A percentile compares a stretch with the other conserved stretches of the same genome.
Evolutionary conservation across 30 jellyfish, hydroid and myxozoan genomes (phyloP).

Genomic region (Hydra vulgaris): DNA sequence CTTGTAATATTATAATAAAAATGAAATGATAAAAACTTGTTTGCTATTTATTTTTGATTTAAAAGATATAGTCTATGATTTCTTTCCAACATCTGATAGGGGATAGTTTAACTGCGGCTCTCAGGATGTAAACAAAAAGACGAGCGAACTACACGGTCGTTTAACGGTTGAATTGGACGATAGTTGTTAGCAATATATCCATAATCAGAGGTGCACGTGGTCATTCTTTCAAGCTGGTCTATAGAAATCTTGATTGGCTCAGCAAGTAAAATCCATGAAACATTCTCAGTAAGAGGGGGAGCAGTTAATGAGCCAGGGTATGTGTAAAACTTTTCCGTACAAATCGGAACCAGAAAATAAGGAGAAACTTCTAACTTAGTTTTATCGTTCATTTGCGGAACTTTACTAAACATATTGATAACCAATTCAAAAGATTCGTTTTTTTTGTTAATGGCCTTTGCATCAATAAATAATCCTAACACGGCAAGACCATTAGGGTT

Average conservation of each 20-base stretch:
- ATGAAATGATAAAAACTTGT: too few species aligned
- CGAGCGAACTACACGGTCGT: constrained; percentile 48
- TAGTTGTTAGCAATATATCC: constrained; percentile 49
- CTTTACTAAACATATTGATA: constrained; percentile 21
- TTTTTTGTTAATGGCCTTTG: constrained; percentile 23
- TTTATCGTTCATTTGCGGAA: constrained; percentile 37
- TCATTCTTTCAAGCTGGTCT: constrained; percentile 41
- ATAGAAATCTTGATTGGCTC: constrained; percentile 50
- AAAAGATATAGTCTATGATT: too few species aligned
- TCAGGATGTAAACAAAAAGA: too few species aligned
- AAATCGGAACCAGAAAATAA: constrained; percentile 51
- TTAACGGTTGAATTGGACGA: constrained; percentile 62
- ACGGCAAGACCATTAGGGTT: constrained; percentile 80
- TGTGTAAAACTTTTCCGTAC: constrained; percentile 49
- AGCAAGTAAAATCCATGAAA: constrained; percentile 74
- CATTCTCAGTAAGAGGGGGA: constrained; percentile 84
- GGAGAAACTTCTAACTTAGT: constrained; percentile 47
- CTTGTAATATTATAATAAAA: too few species aligned
- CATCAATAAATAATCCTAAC: constrained; percentile 65
- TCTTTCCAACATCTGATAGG: too few species aligned
- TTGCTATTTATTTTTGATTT: too few species aligned
- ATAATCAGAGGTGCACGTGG: constrained; percentile 29
- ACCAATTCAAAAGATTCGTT: constrained; percentile 40
- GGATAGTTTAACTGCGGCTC: too few species aligned
- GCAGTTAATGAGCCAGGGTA: constrained; percentile 94